phyloP scores from a whole-genome alignment of 2,888 invertebrate genomes.

The Drosophila ezoana region DNA sequence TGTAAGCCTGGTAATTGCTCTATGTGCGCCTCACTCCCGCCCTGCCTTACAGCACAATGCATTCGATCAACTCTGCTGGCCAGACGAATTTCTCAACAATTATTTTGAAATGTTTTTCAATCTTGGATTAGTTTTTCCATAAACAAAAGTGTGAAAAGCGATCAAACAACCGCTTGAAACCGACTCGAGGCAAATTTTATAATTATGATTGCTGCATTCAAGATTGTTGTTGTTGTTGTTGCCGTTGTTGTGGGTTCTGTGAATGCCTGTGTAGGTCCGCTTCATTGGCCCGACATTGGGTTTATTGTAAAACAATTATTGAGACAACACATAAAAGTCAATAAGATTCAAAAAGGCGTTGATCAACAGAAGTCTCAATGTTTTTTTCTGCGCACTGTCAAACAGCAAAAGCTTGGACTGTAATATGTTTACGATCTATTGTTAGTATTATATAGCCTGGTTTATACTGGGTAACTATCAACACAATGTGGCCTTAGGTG shows the following conservation, averaged over 20 bases:
- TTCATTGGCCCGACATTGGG: constrained; percentile 64
- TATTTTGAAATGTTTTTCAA: constrained; percentile 80
- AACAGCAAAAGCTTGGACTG: constrained; percentile 1
- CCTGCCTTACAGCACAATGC: too few relatives aligned
- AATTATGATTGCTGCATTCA: constrained; percentile 70
- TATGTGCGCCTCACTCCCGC: neutral
- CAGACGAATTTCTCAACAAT: constrained; percentile 80
- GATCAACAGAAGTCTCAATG: constrained; percentile 70
- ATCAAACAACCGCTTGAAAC: constrained; percentile 48
- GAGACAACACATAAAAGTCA: constrained; percentile 66
- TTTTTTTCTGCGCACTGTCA: constrained; percentile 24
- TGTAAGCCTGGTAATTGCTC: constrained; percentile 50
- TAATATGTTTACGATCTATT: neutral
- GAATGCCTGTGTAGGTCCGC: constrained; percentile 10
- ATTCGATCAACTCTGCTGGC: constrained; percentile 24
- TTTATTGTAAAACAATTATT: constrained; percentile 74
- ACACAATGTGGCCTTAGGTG: neutral
- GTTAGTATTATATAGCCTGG: neutral
- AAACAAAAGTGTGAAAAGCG: constrained; percentile 53
- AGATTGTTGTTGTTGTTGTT: constrained; percentile 28
- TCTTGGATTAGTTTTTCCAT: constrained; percentile 64
- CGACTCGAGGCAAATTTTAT: constrained; percentile 56
- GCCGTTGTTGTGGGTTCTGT: constrained; percentile 2
- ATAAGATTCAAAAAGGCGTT: constrained; percentile 46
- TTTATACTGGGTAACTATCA: constrained; percentile 7